Percentiles rank a stretch among this genome's conserved stretches.
Conservation (phyloP, 2,113 vertebrate species). For the Protobothrops flavoviridis region DNA sequence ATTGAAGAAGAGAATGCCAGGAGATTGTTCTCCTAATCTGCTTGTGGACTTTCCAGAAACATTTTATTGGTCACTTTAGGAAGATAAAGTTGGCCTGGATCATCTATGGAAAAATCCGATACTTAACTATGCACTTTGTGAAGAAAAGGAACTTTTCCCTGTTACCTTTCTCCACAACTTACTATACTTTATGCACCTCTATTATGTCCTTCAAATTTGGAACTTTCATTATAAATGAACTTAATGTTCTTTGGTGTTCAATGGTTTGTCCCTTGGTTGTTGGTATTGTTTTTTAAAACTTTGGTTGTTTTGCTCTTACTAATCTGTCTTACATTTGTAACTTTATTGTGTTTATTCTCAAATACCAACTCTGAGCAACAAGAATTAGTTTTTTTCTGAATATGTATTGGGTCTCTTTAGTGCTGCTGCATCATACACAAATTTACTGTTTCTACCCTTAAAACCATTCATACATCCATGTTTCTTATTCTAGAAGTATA, state of each 20-base stretch:
- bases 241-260: background rate
- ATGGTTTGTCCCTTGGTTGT: background rate
- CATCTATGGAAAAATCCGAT: background rate
- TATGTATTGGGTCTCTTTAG: background rate
- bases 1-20: background rate
- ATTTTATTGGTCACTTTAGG: background rate
- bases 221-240: background rate
- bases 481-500: background rate
- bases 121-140: background rate
- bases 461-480: background rate
- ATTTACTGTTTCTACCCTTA: background rate
- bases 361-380: background rate
- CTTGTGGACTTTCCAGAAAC: background rate
- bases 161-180: background rate
- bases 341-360: background rate
- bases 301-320: background rate
- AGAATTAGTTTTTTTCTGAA: background rate
- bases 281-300: background rate
- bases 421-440: background rate
- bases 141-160: background rate
- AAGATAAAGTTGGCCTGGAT: background rate
- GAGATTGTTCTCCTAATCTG: background rate
- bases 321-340: background rate
- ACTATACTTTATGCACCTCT: background rate
- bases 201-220: background rate